A percentile compares a stretch with the other conserved stretches of the same genome.
These are phyloP conservation scores for Pristionchus pacificus DNA, from an alignment of 1,140 invertebrate genomes.

Conservation along the genomic window DNA sequence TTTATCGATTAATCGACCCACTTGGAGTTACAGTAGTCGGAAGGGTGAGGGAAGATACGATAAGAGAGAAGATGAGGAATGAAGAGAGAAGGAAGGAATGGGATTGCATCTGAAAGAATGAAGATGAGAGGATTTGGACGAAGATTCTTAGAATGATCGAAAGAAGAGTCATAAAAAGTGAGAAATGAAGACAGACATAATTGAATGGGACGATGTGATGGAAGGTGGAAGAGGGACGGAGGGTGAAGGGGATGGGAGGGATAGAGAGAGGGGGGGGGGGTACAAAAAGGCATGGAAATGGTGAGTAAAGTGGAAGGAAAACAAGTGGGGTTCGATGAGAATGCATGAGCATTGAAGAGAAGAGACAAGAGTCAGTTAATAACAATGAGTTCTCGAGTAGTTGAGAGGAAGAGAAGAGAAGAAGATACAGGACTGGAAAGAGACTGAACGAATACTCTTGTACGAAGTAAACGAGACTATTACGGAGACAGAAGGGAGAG, in stretches of 20 bases:
- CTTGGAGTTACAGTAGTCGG: too few species aligned
- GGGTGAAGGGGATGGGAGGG: not conserved
- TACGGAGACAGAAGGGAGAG: too few species aligned
- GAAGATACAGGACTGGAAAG: too few species aligned
- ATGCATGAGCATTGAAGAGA: too few species aligned
- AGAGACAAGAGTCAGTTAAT: too few species aligned
- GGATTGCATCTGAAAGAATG: not conserved
- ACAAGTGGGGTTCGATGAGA: too few species aligned
- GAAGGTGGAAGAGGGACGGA: not conserved
- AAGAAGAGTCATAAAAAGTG: conserved; percentile 5
- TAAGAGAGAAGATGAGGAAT: conserved; percentile 5
- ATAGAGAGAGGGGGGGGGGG: not conserved
- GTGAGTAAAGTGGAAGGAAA: conserved; percentile 4
- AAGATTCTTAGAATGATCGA: conserved; percentile 7
- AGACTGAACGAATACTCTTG: too few species aligned
- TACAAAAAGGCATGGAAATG: not conserved
- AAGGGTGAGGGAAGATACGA: too few species aligned
- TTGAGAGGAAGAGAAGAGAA: too few species aligned
- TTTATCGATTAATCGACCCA: too few species aligned
- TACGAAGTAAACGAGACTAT: too few species aligned
- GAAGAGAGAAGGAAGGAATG: conserved; percentile 7
- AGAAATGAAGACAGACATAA: not conserved
- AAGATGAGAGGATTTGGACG: conserved; percentile 1
- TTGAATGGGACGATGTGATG: conserved; percentile 6
- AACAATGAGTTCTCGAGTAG: too few species aligned